phyloP scores from a whole-genome alignment of 2,113 vertebrate genomes.

The Indicator indicator region DNA sequence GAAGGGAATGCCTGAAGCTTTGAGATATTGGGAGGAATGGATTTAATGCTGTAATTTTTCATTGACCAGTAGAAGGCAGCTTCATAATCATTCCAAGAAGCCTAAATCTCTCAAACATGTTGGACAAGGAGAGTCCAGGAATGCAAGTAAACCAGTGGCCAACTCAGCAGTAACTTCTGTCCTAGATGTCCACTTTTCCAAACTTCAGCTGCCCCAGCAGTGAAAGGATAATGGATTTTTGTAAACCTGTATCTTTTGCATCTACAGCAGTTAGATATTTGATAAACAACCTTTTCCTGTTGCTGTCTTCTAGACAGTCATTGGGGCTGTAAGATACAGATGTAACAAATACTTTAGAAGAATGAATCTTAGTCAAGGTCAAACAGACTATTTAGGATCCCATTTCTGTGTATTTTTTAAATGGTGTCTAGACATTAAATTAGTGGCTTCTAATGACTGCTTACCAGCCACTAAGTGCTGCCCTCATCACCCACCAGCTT shows the following conservation, averaged over 20 bases:
- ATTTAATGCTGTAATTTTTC: neutral
- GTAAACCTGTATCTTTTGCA: neutral
- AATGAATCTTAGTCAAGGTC: neutral
- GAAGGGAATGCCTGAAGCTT: neutral
- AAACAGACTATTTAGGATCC: neutral
- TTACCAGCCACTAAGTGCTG: neutral
- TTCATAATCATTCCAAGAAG: neutral
- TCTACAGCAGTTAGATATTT: neutral
- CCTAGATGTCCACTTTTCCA: neutral
- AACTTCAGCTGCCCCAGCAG: neutral
- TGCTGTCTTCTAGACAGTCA: neutral
- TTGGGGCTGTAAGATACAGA: neutral
- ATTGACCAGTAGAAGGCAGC: neutral
- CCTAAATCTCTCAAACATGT: neutral
- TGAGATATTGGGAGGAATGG: neutral
- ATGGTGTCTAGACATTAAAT: neutral
- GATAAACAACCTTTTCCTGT: neutral
- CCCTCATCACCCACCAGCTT: neutral
- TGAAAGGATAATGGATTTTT: neutral
- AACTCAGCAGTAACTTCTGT: neutral
- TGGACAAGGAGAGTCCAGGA: neutral
- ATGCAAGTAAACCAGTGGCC: accelerated
- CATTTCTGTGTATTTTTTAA: neutral
- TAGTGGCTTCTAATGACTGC: neutral
- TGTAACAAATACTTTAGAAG: neutral